phyloP scores from a whole-genome alignment of 2,888 invertebrate genomes.

The Cephus sareptanus region DNA sequence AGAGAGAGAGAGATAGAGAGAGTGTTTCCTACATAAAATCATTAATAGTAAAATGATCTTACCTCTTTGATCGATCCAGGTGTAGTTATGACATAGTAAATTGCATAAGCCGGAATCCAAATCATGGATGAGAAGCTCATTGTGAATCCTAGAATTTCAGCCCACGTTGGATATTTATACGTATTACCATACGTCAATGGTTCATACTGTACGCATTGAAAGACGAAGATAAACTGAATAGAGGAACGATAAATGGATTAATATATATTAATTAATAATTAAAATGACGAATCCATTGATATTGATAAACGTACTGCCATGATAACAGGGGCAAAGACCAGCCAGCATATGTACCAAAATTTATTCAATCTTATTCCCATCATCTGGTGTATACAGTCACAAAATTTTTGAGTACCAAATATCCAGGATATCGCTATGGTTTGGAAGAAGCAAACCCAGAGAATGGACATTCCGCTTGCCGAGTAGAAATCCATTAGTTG shows the following conservation, averaged over 20 bases:
- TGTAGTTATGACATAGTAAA: slow-evolving; percentile 70
- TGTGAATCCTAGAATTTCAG: slow-evolving; percentile 71
- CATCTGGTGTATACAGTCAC: slow-evolving; percentile 74
- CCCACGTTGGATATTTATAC: slow-evolving; percentile 73
- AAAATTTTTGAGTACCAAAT: slow-evolving; percentile 71
- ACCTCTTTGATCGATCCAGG: slow-evolving; percentile 70
- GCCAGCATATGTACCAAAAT: slow-evolving; percentile 73
- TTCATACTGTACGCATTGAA: slow-evolving; percentile 71
- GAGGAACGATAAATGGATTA: slow-evolving; percentile 11
- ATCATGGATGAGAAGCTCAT: slow-evolving; percentile 75
- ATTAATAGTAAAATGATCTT: slow-evolving; percentile 25
- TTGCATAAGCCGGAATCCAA: slow-evolving; percentile 73
- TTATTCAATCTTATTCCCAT: slow-evolving; percentile 69
- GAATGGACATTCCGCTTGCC: slow-evolving; percentile 71
- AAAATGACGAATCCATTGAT: not conserved
- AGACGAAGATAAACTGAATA: slow-evolving; percentile 72
- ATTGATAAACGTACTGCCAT: slow-evolving; percentile 68
- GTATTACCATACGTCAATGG: slow-evolving; percentile 70
- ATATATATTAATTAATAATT: slow-evolving; percentile 1
- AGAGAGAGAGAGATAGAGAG: too few species aligned
- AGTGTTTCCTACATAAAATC: not conserved
- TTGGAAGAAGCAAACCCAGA: slow-evolving; percentile 74
- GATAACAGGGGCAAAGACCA: slow-evolving; percentile 71
- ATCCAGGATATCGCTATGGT: slow-evolving; percentile 73
- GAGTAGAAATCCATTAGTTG: slow-evolving; percentile 70